Percentiles rank a stretch among this genome's conserved stretches.
Conservation (phyloP, 1,140 invertebrate genomes). For the Tetragonula clypearis region DNA sequence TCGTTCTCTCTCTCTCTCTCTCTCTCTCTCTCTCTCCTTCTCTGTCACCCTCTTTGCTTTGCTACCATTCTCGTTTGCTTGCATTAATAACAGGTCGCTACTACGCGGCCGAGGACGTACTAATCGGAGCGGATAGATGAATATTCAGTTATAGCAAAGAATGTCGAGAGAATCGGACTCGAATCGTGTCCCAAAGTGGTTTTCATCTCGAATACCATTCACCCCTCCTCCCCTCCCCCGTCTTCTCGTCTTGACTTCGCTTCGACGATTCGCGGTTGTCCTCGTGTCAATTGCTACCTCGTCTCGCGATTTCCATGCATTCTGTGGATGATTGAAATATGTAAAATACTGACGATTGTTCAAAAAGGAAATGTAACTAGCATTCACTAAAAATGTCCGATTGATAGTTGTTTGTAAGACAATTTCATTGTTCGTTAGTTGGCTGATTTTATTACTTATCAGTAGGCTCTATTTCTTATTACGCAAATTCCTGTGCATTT, state of each 20-base stretch:
- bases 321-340: neutral
- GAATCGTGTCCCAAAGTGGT: neutral
- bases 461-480: too few relatives aligned
- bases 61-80: neutral
- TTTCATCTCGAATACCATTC: neutral
- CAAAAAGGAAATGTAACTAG: too few relatives aligned
- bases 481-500: neutral
- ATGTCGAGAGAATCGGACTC: neutral
- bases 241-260: neutral
- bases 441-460: too few relatives aligned
- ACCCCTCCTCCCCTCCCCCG: too few relatives aligned
- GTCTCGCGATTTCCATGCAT: neutral
- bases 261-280: neutral
- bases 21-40: too few relatives aligned
- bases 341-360: too few relatives aligned
- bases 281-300: slow-evolving; percentile 7
- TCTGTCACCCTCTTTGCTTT: too few relatives aligned
- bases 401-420: too few relatives aligned
- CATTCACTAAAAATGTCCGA: too few relatives aligned
- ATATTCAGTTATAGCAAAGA: slow-evolving; percentile 37
- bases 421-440: too few relatives aligned
- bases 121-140: slow-evolving; percentile 29
- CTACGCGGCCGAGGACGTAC: neutral
- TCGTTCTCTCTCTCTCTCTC: neutral
- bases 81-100: slow-evolving; percentile 8